Percentiles rank a stretch among this genome's conserved stretches.
phyloP scores from a whole-genome alignment of 2,797 vertebrate species.

The Macrochelys suwanniensis region DNA sequence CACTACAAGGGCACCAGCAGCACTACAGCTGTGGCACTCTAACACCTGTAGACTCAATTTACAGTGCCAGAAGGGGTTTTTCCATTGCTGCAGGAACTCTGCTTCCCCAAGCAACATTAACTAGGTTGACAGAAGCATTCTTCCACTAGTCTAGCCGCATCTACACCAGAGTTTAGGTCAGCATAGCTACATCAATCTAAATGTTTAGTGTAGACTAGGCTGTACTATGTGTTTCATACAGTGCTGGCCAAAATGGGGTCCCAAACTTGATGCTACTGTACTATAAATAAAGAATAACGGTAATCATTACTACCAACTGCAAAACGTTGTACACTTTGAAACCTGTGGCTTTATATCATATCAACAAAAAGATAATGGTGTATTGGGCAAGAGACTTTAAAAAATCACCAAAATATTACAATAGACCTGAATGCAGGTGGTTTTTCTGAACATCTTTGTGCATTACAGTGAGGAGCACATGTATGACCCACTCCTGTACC shows the following conservation, averaged over 20 bases:
- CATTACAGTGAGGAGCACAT: background rate
- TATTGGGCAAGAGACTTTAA: background rate
- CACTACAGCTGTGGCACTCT: background rate
- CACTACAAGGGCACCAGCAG: background rate
- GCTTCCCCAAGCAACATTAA: background rate
- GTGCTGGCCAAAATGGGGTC: background rate
- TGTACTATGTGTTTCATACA: constrained; percentile 14
- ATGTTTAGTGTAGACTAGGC: background rate
- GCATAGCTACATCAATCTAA: background rate
- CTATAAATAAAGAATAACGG: constrained; percentile 32
- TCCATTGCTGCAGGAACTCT: background rate
- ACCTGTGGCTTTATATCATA: background rate
- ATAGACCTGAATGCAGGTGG: background rate
- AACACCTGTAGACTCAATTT: background rate
- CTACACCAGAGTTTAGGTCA: background rate
- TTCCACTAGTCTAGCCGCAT: background rate
- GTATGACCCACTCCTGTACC: background rate
- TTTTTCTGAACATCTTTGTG: background rate
- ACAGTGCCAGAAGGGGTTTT: background rate
- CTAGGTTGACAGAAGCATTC: background rate
- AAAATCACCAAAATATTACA: background rate
- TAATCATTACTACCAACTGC: background rate
- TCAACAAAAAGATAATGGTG: background rate
- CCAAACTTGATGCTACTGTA: background rate
- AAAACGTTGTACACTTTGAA: background rate